Percentiles rank a stretch among this genome's conserved stretches.
Conservation (phyloP, 2,888 invertebrate species). For the Hybos culiciformis region DNA sequence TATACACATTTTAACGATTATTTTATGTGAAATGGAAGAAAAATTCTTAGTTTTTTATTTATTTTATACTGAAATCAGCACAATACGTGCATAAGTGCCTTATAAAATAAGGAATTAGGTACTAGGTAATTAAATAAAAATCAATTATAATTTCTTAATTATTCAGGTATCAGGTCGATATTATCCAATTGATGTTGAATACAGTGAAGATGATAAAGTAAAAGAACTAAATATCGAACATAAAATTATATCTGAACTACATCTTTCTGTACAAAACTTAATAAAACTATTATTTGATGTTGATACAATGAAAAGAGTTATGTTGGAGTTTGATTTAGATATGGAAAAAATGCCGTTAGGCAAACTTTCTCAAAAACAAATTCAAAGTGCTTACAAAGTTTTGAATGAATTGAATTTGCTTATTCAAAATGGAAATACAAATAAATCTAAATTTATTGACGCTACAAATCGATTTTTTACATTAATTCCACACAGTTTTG, state of each 20-base stretch:
- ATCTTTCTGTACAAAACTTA: constrained; percentile 64
- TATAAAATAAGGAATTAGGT: too few relatives aligned
- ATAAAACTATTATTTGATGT: constrained; percentile 83
- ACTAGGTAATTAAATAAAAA: too few relatives aligned
- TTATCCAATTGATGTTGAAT: constrained; percentile 78
- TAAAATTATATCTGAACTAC: constrained; percentile 50
- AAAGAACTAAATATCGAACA: constrained; percentile 20
- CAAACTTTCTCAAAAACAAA: constrained; percentile 82
- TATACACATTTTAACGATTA: too few relatives aligned
- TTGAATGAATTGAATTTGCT: constrained; percentile 53
- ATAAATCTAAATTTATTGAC: constrained; percentile 51
- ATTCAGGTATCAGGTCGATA: constrained; percentile 44
- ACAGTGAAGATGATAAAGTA: constrained; percentile 44
- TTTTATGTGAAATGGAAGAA: too few relatives aligned
- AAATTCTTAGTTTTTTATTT: too few relatives aligned
- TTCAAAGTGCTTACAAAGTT: constrained; percentile 71
- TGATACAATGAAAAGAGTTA: constrained; percentile 76
- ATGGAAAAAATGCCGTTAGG: constrained; percentile 97
- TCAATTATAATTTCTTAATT: background rate
- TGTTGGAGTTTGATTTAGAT: constrained; percentile 92
- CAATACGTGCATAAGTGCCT: too few relatives aligned
- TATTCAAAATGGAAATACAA: constrained; percentile 38
- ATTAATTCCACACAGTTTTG: constrained; percentile 89
- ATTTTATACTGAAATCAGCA: too few relatives aligned
- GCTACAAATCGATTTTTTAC: constrained; percentile 91